Percentiles rank a stretch among this genome's conserved stretches.
These are phyloP conservation scores for Tetropium fuscum DNA, from an alignment of 2,888 invertebrate genomes.

Conservation along the genomic window DNA sequence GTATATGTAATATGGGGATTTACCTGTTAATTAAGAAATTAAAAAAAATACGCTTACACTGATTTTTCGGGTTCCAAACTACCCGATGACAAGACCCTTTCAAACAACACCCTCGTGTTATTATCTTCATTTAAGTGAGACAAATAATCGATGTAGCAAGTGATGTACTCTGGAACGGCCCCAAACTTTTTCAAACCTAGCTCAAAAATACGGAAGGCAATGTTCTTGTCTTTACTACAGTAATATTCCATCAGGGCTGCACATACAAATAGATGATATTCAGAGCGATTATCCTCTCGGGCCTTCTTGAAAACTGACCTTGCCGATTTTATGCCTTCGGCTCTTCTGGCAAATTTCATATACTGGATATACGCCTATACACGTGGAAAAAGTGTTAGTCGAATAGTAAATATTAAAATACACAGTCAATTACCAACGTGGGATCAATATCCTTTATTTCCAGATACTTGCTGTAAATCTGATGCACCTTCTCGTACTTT, in stretches of 20 bases:
- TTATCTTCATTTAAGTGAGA: slow-evolving; percentile 99
- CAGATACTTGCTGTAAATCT: slow-evolving; percentile 93
- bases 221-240: slow-evolving; percentile 97
- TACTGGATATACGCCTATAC: slow-evolving; percentile 95
- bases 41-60: slow-evolving; percentile 71
- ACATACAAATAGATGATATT: slow-evolving; percentile 95
- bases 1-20: too few species aligned
- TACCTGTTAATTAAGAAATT: background rate
- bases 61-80: slow-evolving; percentile 92
- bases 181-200: slow-evolving; percentile 97
- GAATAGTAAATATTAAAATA: slow-evolving; percentile 9
- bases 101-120: slow-evolving; percentile 98
- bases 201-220: slow-evolving; percentile 97
- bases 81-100: slow-evolving; percentile 93
- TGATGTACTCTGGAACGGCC: slow-evolving; percentile 93
- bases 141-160: slow-evolving; percentile 96
- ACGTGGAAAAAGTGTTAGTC: too few species aligned
- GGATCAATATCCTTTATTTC: slow-evolving; percentile 94
- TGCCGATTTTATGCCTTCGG: slow-evolving; percentile 98
- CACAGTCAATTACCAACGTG: slow-evolving; percentile 84
- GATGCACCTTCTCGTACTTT: slow-evolving; percentile 96
- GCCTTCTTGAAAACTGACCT: slow-evolving; percentile 95
- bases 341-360: slow-evolving; percentile 98
- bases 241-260: slow-evolving; percentile 99
- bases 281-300: slow-evolving; percentile 86